Evolutionary conservation across 2,888 invertebrate species (phyloP), one percentile per base, ranked within the genome.

Genomic region (Chloroclystis v-ata): DNA sequence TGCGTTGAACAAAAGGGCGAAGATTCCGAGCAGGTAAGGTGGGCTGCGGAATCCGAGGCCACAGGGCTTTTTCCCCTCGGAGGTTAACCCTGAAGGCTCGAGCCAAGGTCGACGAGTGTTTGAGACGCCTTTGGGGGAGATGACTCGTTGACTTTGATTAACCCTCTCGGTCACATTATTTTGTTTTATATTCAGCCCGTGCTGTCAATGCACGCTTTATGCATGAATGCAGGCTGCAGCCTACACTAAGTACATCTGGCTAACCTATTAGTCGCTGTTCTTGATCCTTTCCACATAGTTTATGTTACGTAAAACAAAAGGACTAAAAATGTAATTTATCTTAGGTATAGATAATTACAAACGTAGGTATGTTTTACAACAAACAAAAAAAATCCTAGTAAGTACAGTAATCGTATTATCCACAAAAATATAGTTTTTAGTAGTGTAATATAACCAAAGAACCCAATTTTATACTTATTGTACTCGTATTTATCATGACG

Each of bases 91-190:
- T 75, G 76, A 74, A 69, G 72, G 65, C 61, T 58, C 68, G 70
- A 56, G 53, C 69, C 75, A 79, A 80, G 80, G 80, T 78, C 78
- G 73, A 71, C 78, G 65, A 64, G 75, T 73, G 73, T 71, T 71
- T 65, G 69, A 69, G 70, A 65, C 70, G 79, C 70, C 75, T 76
- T 74, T 73, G 75, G 69, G 70, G 71, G 68, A 75, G 72, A 75
- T 72, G 76, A 75, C 77, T 76, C 72, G 70, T 66, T 78, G 80
- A 79, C 80, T 78, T 80, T 80, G 76, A 69, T 67, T 70, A 74
- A 79, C 72, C 78, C 77, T 76, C 70, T 44, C 68, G 64, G 66
- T 66, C 68, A 63, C 64, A 68, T 69, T 67, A 65, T 69, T 64
- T 63, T 60, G 64, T 63, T 63, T 58, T 59, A 63, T 68, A 68